These are phyloP conservation scores for Celastrina argiolus DNA, from an alignment of 2,888 invertebrate genomes.

Conservation along the genomic window DNA sequence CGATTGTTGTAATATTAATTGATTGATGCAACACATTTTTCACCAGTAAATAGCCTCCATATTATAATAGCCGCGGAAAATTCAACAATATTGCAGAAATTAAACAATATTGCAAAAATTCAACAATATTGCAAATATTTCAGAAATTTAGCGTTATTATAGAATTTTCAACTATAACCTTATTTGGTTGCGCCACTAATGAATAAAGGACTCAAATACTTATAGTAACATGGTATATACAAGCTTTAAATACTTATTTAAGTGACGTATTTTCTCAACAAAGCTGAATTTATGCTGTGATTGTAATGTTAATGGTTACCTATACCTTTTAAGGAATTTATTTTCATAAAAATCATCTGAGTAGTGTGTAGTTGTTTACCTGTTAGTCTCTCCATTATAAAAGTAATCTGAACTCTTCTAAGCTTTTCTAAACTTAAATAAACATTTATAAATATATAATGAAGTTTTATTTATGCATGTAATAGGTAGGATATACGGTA, in stretches of 20 bases:
- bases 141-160: no score
- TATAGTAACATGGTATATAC: constrained; percentile 27
- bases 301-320: constrained; percentile 26
- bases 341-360: constrained; percentile 8
- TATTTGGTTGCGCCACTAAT: constrained; percentile 21
- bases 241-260: constrained; percentile 30
- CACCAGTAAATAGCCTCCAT: no score
- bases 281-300: constrained; percentile 45
- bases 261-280: constrained; percentile 38
- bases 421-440: not conserved
- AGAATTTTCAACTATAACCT: not conserved
- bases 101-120: no score
- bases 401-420: not conserved
- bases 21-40: no score
- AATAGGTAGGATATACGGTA: no score
- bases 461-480: not conserved
- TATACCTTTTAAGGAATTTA: not conserved
- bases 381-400: not conserved
- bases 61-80: no score
- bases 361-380: not conserved
- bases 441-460: not conserved
- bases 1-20: no score
- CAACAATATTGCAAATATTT: no score
- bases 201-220: not conserved
- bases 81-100: no score